These are phyloP conservation scores for Teleopsis dalmanni DNA, from an alignment of 1,140 invertebrate species.

Conservation along the genomic window DNA sequence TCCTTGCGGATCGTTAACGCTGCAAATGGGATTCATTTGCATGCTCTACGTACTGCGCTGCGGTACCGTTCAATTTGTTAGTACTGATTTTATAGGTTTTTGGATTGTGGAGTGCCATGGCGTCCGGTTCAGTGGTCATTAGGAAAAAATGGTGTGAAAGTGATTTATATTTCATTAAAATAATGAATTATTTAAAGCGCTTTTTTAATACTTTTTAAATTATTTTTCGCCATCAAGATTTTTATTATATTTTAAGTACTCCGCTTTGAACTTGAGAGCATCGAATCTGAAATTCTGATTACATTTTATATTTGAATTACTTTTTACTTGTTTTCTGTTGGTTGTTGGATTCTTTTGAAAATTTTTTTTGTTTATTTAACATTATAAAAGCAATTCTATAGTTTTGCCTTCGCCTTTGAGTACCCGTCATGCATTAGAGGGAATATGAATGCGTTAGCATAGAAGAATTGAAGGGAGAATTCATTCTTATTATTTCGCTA, in stretches of 20 bases:
- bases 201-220: conserved; percentile 34
- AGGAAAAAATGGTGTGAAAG: conserved; percentile 13
- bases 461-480: background rate
- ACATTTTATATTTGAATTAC: background rate
- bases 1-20: background rate
- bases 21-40: conserved; percentile 7
- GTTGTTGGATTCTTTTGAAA: background rate
- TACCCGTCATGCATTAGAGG: too few species aligned
- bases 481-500: conserved; percentile 10
- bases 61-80: too few species aligned
- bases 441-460: conserved; percentile 11
- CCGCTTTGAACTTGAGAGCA: background rate
- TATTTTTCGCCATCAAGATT: background rate
- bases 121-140: too few species aligned
- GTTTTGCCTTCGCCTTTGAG: too few species aligned
- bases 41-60: too few species aligned
- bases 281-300: conserved; percentile 6
- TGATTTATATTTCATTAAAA: conserved; percentile 44
- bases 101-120: too few species aligned
- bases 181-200: conserved; percentile 43
- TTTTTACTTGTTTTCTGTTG: background rate
- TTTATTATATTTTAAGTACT: background rate
- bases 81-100: too few species aligned
- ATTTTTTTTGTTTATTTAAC: background rate
- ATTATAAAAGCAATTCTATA: too few species aligned